Conservation (phyloP, 2,888 invertebrate species). For the Cancer borealis region DNA sequence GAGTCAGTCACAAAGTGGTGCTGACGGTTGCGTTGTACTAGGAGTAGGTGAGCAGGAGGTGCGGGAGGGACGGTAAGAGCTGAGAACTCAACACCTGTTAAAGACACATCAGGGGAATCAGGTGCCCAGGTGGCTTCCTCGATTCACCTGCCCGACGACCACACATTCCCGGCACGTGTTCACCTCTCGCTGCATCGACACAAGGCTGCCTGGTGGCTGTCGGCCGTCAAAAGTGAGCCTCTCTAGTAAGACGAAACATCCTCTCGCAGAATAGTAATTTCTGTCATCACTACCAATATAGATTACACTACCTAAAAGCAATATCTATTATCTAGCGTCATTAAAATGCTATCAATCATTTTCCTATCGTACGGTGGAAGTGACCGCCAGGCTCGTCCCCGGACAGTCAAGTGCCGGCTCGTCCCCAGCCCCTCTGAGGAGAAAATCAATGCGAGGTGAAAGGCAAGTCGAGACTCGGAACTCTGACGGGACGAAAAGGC, state of each 20-base stretch:
- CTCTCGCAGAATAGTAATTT: background rate
- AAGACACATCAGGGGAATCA: background rate
- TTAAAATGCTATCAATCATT: slow-evolving; percentile 55
- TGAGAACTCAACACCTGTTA: background rate
- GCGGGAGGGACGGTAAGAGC: background rate
- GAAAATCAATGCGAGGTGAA: slow-evolving; percentile 56
- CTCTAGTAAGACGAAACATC: background rate
- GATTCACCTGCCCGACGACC: background rate
- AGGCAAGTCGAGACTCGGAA: slow-evolving; percentile 1
- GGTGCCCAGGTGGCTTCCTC: slow-evolving; percentile 14
- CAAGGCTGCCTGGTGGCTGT: background rate
- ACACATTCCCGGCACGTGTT: slow-evolving; percentile 13
- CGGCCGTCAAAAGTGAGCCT: background rate
- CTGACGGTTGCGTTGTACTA: background rate
- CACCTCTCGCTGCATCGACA: background rate
- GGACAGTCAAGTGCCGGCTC: slow-evolving; percentile 47
- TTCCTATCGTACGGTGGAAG: slow-evolving; percentile 41
- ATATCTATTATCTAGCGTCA: slow-evolving; percentile 50
- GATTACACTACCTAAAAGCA: background rate
- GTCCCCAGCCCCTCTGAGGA: slow-evolving; percentile 53
- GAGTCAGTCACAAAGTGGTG: background rate
- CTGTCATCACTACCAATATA: background rate
- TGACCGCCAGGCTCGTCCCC: slow-evolving; percentile 49
- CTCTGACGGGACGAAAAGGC: slow-evolving; percentile 21
- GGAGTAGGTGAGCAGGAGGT: background rate